phyloP scores from a whole-genome alignment of 53 echinoderm and acorn worm genomes.

The Holothuria leucospilota region DNA sequence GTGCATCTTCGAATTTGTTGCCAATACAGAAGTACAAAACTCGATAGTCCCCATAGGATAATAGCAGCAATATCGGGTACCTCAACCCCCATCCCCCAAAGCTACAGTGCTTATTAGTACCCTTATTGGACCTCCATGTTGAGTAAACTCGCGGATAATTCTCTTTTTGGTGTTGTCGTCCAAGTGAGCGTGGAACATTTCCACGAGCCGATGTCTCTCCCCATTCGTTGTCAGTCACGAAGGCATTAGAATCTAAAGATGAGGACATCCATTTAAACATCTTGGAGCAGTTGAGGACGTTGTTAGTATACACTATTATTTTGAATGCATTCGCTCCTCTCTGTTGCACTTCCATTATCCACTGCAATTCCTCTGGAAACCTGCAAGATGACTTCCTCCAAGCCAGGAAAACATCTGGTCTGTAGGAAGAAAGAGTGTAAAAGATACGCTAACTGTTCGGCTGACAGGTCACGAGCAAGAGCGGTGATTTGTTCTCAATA shows the following conservation, averaged over 20 bases:
- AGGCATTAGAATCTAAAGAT: background rate
- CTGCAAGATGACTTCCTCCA: background rate
- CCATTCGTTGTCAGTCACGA: background rate
- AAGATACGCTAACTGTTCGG: background rate
- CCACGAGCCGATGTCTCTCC: background rate
- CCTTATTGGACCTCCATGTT: too few species aligned
- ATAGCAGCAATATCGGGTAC: too few species aligned
- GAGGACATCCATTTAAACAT: background rate
- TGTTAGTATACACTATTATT: background rate
- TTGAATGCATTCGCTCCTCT: background rate
- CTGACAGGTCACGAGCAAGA: too few species aligned
- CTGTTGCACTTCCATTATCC: background rate
- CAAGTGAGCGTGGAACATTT: background rate
- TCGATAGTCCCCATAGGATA: too few species aligned
- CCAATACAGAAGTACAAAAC: too few species aligned
- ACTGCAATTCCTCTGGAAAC: background rate
- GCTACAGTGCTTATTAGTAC: too few species aligned
- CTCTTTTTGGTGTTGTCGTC: background rate
- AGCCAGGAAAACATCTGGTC: background rate
- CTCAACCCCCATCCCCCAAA: too few species aligned
- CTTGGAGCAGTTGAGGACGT: background rate
- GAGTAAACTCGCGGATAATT: background rate
- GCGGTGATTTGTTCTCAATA: too few species aligned
- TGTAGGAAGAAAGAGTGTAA: background rate
- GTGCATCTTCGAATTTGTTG: too few species aligned